Base-by-base conservation (phyloP, 2,113 vertebrate species). In the Albula goreensis region DNA sequence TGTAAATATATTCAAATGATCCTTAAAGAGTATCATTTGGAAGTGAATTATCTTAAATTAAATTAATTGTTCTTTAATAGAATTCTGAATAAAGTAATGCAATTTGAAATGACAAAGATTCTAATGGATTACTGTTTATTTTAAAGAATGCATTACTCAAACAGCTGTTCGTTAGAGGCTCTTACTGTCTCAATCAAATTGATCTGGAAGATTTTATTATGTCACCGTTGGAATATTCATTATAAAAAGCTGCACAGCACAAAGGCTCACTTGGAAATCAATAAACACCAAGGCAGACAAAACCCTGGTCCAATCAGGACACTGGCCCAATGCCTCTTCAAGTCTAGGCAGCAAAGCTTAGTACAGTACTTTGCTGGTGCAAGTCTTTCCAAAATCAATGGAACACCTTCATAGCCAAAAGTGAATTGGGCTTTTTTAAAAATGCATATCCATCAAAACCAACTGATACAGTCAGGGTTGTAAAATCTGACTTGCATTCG, bases 261-360 rank as follows among this genome's bases (percentile, higher is more conserved):
- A 77, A 56, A 81, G 51, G 81, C 81, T 17, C 25, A n/a, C 50
- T 86, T 86, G 57, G 53, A 86, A 84, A 82, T 82, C 79, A 85
- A 85, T 52, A 57, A 56, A 85, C 12, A 86, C 78, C 2, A 19
- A 74, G 22, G 78, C 82, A 22, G 50, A 50, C 51, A 84, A 83
- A 81, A 31, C 10, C 10, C 60, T 85, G 49, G 82, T 56, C 84
- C 52, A 78, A 83, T 83, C 83, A 85, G 13, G 52, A n/a, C 77
- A 17, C 83, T 87, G 86, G 83, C 86, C 15, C 10, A 50, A 52
- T 81, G 86, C 83, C 79, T 31, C 60, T 11, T 2, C 25, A 19
- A 80, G 60, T 53, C 50, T 70, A 15, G 31, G n/a, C 78, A 66
- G 56, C 9, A 25, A 70, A 52, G 50, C 49, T 74, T 86, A 57